Evolutionary conservation across 2,113 vertebrate species (phyloP).

Genomic region (Pteronura brasiliensis): DNA sequence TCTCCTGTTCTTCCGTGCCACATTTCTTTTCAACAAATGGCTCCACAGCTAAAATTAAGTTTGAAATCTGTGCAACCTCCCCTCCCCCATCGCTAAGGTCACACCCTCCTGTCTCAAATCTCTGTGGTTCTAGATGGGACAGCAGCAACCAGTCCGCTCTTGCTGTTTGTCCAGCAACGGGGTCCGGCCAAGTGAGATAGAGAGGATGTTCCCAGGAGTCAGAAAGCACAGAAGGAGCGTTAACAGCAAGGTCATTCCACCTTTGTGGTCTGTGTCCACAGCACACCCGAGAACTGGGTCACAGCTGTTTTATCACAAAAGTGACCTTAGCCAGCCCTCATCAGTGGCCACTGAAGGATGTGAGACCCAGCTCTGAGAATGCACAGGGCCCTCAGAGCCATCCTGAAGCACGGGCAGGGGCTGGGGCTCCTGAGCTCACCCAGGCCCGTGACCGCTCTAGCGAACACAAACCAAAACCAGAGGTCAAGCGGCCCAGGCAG

Average conservation of each 20-base stretch:
- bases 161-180: not conserved
- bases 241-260: not conserved
- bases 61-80: not conserved
- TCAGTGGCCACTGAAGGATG: not conserved
- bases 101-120: not conserved
- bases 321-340: not conserved
- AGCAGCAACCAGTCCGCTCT: not conserved
- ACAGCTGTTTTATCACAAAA: not conserved
- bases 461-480: not conserved
- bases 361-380: not conserved
- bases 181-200: not conserved
- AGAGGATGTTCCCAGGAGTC: not conserved
- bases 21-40: not conserved
- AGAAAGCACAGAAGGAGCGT: not conserved
- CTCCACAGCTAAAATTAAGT: not conserved
- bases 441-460: rapidly evolving
- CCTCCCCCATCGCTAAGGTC: not conserved
- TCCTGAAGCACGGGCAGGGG: not conserved
- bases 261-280: not conserved
- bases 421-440: not conserved
- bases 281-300: not conserved
- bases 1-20: rapidly evolving
- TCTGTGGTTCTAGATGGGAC: not conserved
- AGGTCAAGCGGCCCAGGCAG: not conserved
- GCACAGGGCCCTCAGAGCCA: not conserved